Base-by-base conservation (phyloP, 2,888 invertebrate genomes). In the Parelbella ahira region DNA sequence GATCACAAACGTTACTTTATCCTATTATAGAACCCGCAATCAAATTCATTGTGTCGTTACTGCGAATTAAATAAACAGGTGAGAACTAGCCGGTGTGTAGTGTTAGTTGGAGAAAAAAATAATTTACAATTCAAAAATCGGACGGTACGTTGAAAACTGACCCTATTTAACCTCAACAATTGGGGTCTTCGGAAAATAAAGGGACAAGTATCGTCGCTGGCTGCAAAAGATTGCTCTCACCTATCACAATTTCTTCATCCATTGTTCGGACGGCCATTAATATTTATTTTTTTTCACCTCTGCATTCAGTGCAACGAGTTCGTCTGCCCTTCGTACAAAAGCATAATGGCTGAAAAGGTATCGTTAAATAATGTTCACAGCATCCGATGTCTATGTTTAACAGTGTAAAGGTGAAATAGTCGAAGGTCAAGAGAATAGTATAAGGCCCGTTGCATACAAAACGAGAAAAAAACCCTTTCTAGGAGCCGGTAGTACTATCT, bases 231-330 rank as follows among this genome's bases (percentile, higher is more conserved):
- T 80, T 76, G 74, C 80, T 82, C 83, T 80, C 84, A 77, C 86
- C 86, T 83, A 86, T 86, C 81, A 86, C 79, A 82, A 87, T 86
- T 83, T 84, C 86, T 75, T 71, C 65, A 72, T 63, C 56, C 57
- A 79, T 86, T 86, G 83, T 84, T 68, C 65, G 68, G 70, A 73
- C 70, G 68, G 68, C 77, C 82, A 86, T 84, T 84, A 83, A 81
- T 73, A 73, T 76, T 64, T 62, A 3, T 15, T 30, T 19, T 57
- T 68, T 71, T 75, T 68, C 66, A 67, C 63, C n/a, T n/a, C n/a
- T n/a, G n/a, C n/a, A n/a, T n/a, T n/a, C 55, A 57, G 53, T 60
- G 60, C 76, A 81, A 83, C 84, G 69, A 71, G 83, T 86, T 84
- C 74, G 63, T 74, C 72, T 71, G 74, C 78, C 67, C 67, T 71